Conservation (phyloP, 1,140 invertebrate genomes). For the Gyrodactylus bullatarudis region DNA sequence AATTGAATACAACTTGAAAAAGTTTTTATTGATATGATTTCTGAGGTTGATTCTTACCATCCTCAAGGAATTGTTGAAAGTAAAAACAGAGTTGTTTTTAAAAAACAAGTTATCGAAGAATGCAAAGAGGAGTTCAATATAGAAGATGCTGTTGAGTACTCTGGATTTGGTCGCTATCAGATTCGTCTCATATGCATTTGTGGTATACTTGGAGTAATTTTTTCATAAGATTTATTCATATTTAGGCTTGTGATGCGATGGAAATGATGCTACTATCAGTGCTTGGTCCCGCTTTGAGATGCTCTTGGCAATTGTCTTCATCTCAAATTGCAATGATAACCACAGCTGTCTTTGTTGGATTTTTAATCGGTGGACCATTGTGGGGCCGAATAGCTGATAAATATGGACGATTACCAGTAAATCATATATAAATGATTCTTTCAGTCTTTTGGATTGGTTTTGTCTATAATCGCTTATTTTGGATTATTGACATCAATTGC, state of each 20-base stretch:
- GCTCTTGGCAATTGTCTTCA: slow-evolving; percentile 56
- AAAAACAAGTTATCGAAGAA: background rate
- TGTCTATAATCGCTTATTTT: slow-evolving; percentile 30
- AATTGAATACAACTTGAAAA: background rate
- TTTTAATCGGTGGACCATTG: slow-evolving; percentile 72
- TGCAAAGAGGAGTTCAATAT: background rate
- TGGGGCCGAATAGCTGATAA: slow-evolving; percentile 68
- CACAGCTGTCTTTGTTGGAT: slow-evolving; percentile 55
- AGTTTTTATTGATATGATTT: background rate
- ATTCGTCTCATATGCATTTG: background rate
- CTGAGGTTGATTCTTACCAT: background rate
- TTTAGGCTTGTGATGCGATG: slow-evolving; percentile 36
- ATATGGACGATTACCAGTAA: slow-evolving; percentile 52
- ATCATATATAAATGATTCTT: background rate
- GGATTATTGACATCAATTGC: slow-evolving; percentile 48
- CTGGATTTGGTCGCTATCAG: slow-evolving; percentile 6
- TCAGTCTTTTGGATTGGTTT: background rate
- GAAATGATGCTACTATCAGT: slow-evolving; percentile 84
- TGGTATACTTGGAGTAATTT: slow-evolving; percentile 2
- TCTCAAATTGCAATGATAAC: slow-evolving; percentile 37
- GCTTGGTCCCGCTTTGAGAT: slow-evolving; percentile 52
- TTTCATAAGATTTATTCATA: background rate
- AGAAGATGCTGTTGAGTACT: slow-evolving; percentile 1
- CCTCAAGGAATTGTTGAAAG: background rate
- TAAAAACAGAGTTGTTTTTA: background rate